These are phyloP conservation scores for Spermophilus dauricus DNA, from an alignment of 2,113 vertebrate species.

Conservation along the genomic window DNA sequence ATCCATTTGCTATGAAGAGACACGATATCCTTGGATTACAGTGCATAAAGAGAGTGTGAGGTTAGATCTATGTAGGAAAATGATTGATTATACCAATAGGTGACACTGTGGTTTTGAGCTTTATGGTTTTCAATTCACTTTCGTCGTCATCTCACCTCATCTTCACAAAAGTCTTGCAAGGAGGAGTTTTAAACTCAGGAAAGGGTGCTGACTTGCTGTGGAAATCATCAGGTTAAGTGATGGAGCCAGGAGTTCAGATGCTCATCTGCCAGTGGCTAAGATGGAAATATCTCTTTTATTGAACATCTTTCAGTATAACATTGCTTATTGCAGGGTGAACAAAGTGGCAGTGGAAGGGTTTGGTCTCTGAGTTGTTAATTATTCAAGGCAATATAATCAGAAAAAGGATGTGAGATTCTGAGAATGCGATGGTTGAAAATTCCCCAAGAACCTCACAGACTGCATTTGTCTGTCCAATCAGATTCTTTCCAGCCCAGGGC, in stretches of 20 bases:
- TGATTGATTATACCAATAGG: not conserved
- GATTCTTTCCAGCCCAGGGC: constrained; percentile 19
- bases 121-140: constrained; percentile 3
- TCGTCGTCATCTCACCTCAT: not conserved
- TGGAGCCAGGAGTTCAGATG: not conserved
- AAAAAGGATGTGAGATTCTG: constrained; percentile 65
- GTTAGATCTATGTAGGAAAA: not conserved
- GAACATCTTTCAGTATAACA: constrained; percentile 17
- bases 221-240: not conserved
- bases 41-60: not conserved
- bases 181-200: not conserved
- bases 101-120: not conserved
- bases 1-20: not conserved
- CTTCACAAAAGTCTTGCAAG: not conserved
- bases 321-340: not conserved
- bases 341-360: constrained; percentile 37
- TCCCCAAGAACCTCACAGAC: constrained; percentile 53
- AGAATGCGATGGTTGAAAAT: constrained; percentile 59
- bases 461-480: constrained; percentile 32
- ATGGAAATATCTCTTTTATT: not conserved
- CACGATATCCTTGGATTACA: not conserved
- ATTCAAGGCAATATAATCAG: constrained; percentile 68
- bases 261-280: not conserved
- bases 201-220: not conserved
- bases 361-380: constrained; percentile 71